Percentiles rank a stretch among this genome's conserved stretches.
phyloP scores from a whole-genome alignment of 1,140 invertebrate species.

The Cydia strobilella region DNA sequence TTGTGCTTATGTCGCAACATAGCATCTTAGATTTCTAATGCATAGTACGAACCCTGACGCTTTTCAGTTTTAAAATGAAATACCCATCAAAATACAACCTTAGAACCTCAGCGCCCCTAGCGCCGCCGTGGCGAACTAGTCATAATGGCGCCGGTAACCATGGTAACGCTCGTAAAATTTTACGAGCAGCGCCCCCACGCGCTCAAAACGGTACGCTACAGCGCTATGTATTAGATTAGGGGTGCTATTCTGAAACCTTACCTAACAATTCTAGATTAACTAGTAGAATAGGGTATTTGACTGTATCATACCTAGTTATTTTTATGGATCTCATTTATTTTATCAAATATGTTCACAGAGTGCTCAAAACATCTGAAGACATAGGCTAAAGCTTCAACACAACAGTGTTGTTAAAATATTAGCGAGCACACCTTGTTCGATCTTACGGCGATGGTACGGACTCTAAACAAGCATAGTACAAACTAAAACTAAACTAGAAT shows the following conservation, averaged over 20 bases:
- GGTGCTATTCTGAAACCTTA: background rate
- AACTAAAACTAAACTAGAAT: no score
- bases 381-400: no score
- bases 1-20: background rate
- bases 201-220: constrained; percentile 40
- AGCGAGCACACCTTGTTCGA: no score
- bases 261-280: background rate
- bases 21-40: no score
- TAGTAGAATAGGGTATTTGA: background rate
- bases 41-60: no score
- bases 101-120: constrained; percentile 46
- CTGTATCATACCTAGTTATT: no score
- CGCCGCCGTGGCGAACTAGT: constrained; percentile 46
- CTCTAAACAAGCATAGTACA: no score
- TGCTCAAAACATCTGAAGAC: no score
- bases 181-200: constrained; percentile 58
- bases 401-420: no score
- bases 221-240: constrained; percentile 55
- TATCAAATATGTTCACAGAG: no score
- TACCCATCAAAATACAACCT: background rate
- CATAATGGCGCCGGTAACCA: constrained; percentile 66
- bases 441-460: no score
- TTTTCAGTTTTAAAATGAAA: background rate
- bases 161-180: constrained; percentile 72
- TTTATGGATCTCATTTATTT: no score